Conservation (phyloP, 2,888 invertebrate species). For the Xestia c-nigrum region DNA sequence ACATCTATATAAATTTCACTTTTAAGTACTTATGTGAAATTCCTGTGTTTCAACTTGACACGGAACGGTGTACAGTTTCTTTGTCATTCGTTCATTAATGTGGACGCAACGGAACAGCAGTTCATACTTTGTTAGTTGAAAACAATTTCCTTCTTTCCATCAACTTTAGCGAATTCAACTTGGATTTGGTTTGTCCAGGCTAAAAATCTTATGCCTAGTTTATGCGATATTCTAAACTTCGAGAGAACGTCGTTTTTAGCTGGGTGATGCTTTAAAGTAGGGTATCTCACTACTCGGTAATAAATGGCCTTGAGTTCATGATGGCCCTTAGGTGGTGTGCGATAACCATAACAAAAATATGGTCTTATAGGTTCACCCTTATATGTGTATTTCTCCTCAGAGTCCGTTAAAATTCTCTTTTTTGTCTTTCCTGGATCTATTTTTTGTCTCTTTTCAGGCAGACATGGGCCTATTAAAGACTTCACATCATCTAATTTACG, state of each 20-base stretch:
- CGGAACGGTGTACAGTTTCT: no score
- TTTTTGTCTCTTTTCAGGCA: no score
- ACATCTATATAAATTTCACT: no score
- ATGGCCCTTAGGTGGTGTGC: rapidly evolving
- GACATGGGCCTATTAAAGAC: no score
- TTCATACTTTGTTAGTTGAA: no score
- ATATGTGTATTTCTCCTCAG: not conserved
- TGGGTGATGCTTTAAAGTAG: not conserved
- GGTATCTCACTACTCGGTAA: not conserved
- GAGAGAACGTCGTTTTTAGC: not conserved
- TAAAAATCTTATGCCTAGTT: constrained; percentile 13
- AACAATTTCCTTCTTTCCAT: not conserved
- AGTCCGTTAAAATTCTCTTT: no score
- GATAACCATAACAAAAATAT: not conserved
- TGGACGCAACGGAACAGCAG: no score
- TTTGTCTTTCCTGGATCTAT: no score
- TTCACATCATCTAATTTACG: not conserved
- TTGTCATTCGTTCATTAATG: no score
- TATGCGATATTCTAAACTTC: constrained; percentile 18
- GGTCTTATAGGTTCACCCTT: not conserved
- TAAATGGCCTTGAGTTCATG: not conserved
- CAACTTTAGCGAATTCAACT: not conserved
- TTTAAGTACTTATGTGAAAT: no score
- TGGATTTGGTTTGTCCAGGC: constrained; percentile 23
- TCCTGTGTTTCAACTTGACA: no score